Percentiles rank a stretch among this genome's conserved stretches.
These are phyloP conservation scores for Tokudaia muenninki DNA, from an alignment of 2,797 vertebrate genomes.

Conservation along the genomic window DNA sequence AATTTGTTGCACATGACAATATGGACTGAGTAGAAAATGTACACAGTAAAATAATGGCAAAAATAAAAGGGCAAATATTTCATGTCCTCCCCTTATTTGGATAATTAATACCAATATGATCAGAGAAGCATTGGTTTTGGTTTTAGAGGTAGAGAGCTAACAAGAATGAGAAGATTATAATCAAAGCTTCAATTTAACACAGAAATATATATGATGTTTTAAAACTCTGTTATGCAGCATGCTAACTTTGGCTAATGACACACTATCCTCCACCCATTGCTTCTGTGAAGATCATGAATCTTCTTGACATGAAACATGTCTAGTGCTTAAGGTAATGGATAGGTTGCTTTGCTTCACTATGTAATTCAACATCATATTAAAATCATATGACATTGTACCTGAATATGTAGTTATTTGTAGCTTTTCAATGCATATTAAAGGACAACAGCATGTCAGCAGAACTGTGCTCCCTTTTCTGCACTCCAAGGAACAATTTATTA, in stretches of 20 bases:
- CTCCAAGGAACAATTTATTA: background rate
- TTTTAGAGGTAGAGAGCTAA: background rate
- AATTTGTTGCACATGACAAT: background rate
- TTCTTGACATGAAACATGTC: background rate
- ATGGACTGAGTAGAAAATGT: background rate
- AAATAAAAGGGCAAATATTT: background rate
- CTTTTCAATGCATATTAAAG: background rate
- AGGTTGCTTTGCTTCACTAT: background rate
- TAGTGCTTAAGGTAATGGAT: background rate
- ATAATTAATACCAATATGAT: too few species aligned
- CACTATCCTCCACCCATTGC: background rate
- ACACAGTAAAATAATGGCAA: background rate
- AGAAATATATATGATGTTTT: background rate
- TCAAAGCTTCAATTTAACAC: background rate
- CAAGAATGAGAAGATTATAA: background rate
- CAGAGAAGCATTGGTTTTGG: background rate
- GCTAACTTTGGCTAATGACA: background rate
- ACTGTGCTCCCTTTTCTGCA: background rate
- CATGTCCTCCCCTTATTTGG: background rate
- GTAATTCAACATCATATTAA: background rate
- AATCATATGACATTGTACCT: background rate
- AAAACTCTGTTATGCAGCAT: background rate
- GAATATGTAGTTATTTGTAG: background rate
- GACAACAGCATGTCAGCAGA: background rate
- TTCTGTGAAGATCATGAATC: background rate